A percentile compares a stretch with the other conserved stretches of the same genome.
Conservation (phyloP, 2,888 invertebrate genomes). For the Tetheella fluctuosa region DNA sequence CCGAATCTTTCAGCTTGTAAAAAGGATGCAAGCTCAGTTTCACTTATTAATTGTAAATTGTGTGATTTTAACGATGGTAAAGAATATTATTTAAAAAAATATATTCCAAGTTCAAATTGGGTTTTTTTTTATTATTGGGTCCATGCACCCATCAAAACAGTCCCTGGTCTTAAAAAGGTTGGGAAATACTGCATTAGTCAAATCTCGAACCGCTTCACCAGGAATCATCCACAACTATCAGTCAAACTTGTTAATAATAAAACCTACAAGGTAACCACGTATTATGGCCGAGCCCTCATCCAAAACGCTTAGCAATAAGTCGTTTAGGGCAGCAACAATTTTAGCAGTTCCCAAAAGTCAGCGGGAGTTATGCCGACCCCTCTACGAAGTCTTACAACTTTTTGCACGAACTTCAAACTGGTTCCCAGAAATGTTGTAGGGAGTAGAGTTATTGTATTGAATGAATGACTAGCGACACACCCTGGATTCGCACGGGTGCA, state of each 20-base stretch:
- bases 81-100: too few relatives aligned
- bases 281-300: constrained; percentile 3
- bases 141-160: too few relatives aligned
- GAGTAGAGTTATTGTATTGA: background rate
- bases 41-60: too few relatives aligned
- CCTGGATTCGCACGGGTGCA: too few relatives aligned
- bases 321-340: constrained; percentile 18
- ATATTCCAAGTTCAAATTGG: too few relatives aligned
- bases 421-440: background rate
- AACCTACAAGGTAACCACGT: background rate
- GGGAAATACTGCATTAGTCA: too few relatives aligned
- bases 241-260: background rate
- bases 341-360: constrained; percentile 42
- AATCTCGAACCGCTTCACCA: background rate
- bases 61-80: too few relatives aligned
- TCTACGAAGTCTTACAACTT: constrained; percentile 19
- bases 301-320: constrained; percentile 9
- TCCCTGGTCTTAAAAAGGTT: too few relatives aligned
- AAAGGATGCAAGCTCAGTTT: too few relatives aligned
- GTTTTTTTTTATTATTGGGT: too few relatives aligned
- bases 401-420: constrained; percentile 13
- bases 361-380: constrained; percentile 26
- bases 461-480: too few relatives aligned
- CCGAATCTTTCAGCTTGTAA: too few relatives aligned
- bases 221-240: background rate